Percentiles rank a stretch among this genome's conserved stretches.
Evolutionary conservation across 1,140 invertebrate genomes (phyloP).

Genomic region (Ceratosolen solmsi): DNA sequence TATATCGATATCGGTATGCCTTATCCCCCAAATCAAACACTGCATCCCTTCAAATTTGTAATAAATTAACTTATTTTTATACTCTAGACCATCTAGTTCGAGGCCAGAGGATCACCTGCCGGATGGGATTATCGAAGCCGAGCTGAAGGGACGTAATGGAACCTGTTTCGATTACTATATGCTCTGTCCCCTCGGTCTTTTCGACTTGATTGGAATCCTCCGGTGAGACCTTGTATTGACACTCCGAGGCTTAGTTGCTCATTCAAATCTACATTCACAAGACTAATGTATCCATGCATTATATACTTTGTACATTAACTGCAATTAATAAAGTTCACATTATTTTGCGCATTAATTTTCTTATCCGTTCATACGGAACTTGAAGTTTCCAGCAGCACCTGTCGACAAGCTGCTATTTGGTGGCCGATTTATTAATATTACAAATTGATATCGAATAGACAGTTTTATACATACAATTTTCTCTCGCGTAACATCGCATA

Average conservation of each 20-base stretch:
- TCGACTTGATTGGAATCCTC: conserved; percentile 57
- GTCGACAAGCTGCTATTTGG: too few relatives aligned
- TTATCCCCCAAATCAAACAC: neutral
- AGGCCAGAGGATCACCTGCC: conserved; percentile 54
- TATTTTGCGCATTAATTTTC: too few relatives aligned
- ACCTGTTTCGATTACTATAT: conserved; percentile 54
- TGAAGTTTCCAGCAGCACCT: too few relatives aligned
- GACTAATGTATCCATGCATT: neutral
- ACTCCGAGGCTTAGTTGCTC: neutral
- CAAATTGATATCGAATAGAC: too few relatives aligned
- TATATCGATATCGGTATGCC: too few relatives aligned
- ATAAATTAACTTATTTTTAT: neutral
- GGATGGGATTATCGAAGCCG: conserved; percentile 56
- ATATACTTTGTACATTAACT: neutral
- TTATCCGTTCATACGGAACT: too few relatives aligned
- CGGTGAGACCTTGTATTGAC: conserved; percentile 9
- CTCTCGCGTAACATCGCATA: too few relatives aligned
- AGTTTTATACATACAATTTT: too few relatives aligned
- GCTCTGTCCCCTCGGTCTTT: conserved; percentile 57
- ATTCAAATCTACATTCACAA: conserved; percentile 10
- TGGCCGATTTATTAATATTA: too few relatives aligned
- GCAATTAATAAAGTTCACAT: neutral
- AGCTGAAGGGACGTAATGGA: conserved; percentile 53
- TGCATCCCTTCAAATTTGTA: neutral
- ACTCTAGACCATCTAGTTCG: conserved; percentile 58